Conservation (phyloP, 35 echinoderm and acorn worm genomes). For the Stichopus chloronotus region DNA sequence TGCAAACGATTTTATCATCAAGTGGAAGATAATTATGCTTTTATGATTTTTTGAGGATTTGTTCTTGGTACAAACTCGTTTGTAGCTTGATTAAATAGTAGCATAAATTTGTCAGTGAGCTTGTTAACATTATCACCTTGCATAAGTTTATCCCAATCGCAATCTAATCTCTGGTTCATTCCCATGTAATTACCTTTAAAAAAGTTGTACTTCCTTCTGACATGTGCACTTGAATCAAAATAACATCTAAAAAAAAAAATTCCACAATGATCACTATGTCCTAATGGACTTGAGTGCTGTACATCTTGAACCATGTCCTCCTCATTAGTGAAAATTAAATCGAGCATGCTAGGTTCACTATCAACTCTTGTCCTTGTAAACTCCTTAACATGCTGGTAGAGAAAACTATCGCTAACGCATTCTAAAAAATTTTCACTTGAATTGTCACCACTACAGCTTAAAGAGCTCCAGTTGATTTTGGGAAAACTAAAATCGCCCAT, state of each 20-base stretch:
- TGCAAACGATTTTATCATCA: constrained; percentile 1
- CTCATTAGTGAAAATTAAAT: constrained; percentile 50
- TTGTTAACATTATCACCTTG: constrained; percentile 21
- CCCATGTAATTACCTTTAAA: constrained; percentile 41
- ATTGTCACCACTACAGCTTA: no score
- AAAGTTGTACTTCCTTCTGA: constrained; percentile 24
- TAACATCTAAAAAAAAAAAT: constrained; percentile 46
- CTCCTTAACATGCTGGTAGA: no score
- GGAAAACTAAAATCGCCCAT: no score
- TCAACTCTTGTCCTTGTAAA: no score
- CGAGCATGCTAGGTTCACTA: no score
- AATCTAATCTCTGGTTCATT: constrained; percentile 31
- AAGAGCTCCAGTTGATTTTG: no score
- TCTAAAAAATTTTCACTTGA: no score
- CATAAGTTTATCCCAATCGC: constrained; percentile 34
- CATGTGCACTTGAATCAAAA: constrained; percentile 16
- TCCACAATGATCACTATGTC: constrained; percentile 24
- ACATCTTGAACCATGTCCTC: constrained; percentile 31
- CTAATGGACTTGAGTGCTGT: constrained; percentile 12
- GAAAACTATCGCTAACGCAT: no score
- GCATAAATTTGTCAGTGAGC: not conserved
- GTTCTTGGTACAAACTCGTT: constrained; percentile 16
- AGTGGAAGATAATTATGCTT: constrained; percentile 48
- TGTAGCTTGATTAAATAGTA: constrained; percentile 19
- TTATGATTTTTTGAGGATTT: constrained; percentile 38